Evolutionary conservation across 2,113 vertebrate species (phyloP).

Genomic region (Seriola quinqueradiata): DNA sequence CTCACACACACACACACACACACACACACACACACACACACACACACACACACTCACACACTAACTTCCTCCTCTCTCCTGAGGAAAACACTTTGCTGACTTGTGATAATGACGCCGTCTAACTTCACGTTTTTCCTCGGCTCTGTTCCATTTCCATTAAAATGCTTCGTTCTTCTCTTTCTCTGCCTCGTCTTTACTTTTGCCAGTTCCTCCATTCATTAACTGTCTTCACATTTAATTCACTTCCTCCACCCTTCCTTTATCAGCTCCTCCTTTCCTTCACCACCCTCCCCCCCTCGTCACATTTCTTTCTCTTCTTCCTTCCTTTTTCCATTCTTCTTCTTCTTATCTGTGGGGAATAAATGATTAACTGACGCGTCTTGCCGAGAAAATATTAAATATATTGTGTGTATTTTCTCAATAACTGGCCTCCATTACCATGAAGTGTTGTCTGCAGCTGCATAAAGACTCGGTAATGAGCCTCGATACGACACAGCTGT

Average conservation of each 20-base stretch:
- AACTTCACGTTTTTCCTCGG: not conserved
- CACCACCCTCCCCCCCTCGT: not conserved
- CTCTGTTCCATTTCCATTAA: slow-evolving; percentile 47
- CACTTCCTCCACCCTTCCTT: not conserved
- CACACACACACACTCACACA: slow-evolving; percentile 3
- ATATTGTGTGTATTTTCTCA: not conserved
- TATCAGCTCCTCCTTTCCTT: not conserved
- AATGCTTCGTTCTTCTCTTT: not conserved
- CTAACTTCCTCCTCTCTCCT: slow-evolving; percentile 20
- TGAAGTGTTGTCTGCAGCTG: not conserved
- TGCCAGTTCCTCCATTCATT: not conserved
- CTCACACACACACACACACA: slow-evolving; percentile 19
- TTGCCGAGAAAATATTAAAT: not conserved
- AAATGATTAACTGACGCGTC: not conserved
- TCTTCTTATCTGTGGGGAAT: not conserved
- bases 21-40: not conserved
- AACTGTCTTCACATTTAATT: not conserved
- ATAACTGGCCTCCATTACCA: not conserved
- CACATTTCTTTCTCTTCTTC: not conserved
- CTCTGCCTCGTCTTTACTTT: not conserved
- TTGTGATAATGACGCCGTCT: slow-evolving; percentile 39
- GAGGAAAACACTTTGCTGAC: slow-evolving; percentile 48
- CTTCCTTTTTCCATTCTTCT: not conserved
- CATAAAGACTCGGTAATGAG: not conserved
- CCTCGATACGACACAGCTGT: not conserved